Base-by-base conservation (phyloP, 2,797 vertebrate genomes). In the Centropyge bicolor region DNA sequence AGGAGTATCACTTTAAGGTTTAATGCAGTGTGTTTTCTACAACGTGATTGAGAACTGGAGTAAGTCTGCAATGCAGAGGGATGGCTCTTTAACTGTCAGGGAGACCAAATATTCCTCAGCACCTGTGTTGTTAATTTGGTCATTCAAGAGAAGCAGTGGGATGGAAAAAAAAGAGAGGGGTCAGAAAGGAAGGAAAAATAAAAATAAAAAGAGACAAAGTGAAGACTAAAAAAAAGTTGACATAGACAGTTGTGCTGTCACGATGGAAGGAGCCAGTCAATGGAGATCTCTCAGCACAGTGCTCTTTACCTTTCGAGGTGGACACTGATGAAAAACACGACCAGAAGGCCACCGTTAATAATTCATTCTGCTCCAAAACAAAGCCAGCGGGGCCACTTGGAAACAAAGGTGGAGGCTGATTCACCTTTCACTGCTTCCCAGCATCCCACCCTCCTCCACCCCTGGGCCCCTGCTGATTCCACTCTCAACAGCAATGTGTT, bases 301-400 rank as follows among this genome's bases (percentile, higher is more conserved):
- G 68, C 86, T 91, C 83, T 85, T 87, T 85, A 88, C 81, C 84
- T 89, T 85, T 82, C 67, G 84, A 91, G 82, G 87, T 91, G 88
- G 88, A 90, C 92, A 94, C 84, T 81, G 89, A 92, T 90, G 84
- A 94, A 93, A 91, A 90, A 95, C 94, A 93, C 72, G 61, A 89
- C 87, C 90, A 94, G 93, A 94, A 95, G 95, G 89, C 89, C 86
- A 76, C 65, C 75, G 91, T 96, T 94, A 96, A 97, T 97, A 95
- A 97, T 97, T 97, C 90, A 96, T 95, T 95, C 88, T 88, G 88
- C 93, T 93, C 86, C 88, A 89, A 93, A 93, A 94, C 89, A 90
- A 91, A 92, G 90, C 80, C 93, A 91, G 91, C 84, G 27, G 91
- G 91, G 86, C 84, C 80, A 86, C 88, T 89, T 82, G 86, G 88